phyloP scores from a whole-genome alignment of 2,888 invertebrate genomes.

The Operophtera brumata region DNA sequence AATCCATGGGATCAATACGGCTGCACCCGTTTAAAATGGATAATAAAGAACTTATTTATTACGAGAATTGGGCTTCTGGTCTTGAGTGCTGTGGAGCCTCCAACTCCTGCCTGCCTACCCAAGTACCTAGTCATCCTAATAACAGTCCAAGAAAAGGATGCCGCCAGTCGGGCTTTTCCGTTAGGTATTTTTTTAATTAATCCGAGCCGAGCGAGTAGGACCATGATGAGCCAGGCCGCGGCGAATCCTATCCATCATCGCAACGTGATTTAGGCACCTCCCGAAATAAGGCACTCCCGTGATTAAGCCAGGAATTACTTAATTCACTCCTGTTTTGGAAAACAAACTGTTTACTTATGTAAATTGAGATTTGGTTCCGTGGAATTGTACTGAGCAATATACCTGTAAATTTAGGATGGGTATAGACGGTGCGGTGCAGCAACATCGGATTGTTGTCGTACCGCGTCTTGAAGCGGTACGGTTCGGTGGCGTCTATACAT shows the following conservation, averaged over 20 bases:
- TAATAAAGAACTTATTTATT: too few species aligned
- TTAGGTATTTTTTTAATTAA: too few species aligned
- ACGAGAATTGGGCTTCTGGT: too few species aligned
- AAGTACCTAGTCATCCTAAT: too few species aligned
- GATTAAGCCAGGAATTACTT: slow-evolving; percentile 23
- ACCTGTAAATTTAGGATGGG: background rate
- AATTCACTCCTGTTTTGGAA: slow-evolving; percentile 18
- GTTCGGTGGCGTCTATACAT: background rate
- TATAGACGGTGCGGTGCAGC: background rate
- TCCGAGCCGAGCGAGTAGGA: too few species aligned
- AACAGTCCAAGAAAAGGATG: too few species aligned
- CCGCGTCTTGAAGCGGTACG: background rate
- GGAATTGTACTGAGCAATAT: background rate
- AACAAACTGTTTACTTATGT: slow-evolving; percentile 23
- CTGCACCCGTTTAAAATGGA: too few species aligned
- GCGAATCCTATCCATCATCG: slow-evolving; percentile 3
- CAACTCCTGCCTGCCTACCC: too few species aligned
- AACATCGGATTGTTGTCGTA: background rate
- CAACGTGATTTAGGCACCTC: slow-evolving; percentile 10
- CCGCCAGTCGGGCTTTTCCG: too few species aligned
- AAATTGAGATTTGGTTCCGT: slow-evolving; percentile 10
- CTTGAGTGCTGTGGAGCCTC: too few species aligned
- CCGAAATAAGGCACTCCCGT: slow-evolving; percentile 21
- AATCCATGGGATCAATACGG: too few species aligned
- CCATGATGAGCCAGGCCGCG: too few species aligned